Evolutionary conservation across 2,888 invertebrate species (phyloP).

Genomic region (Cinara cedri): DNA sequence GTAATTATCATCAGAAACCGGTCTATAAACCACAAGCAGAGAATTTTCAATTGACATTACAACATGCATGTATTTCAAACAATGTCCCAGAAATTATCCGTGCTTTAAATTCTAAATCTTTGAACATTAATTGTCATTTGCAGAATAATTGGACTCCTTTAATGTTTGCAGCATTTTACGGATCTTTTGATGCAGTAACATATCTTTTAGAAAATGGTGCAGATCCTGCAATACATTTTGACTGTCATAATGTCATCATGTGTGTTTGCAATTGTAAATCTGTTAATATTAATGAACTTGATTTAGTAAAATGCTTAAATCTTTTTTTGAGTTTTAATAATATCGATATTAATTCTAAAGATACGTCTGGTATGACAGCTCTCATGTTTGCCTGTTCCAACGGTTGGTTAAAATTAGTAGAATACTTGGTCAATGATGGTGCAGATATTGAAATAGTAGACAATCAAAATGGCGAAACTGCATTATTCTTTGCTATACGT

Average conservation of each 20-base stretch:
- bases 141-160: slow-evolving; percentile 26
- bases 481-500: slow-evolving; percentile 46
- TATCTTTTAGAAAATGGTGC: slow-evolving; percentile 52
- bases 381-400: slow-evolving; percentile 44
- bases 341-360: slow-evolving; percentile 28
- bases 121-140: slow-evolving; percentile 29
- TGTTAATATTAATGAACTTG: not conserved
- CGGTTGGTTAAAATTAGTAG: slow-evolving; percentile 26
- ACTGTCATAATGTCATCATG: slow-evolving; percentile 49
- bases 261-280: slow-evolving; percentile 33
- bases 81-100: slow-evolving; percentile 33
- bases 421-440: slow-evolving; percentile 33
- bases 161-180: slow-evolving; percentile 39
- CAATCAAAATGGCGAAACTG: slow-evolving; percentile 20
- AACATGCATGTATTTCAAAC: slow-evolving; percentile 9
- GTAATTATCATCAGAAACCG: too few species aligned
- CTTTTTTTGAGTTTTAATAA: not conserved
- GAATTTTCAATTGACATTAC: not conserved
- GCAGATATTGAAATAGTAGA: slow-evolving; percentile 24
- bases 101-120: not conserved
- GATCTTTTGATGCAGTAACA: slow-evolving; percentile 33
- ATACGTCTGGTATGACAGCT: slow-evolving; percentile 40
- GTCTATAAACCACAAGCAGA: not conserved
- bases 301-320: slow-evolving; percentile 35
- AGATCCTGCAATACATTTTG: slow-evolving; percentile 23